Conservation (phyloP, 2,888 invertebrate genomes). For the Drosophila kokeensis region DNA sequence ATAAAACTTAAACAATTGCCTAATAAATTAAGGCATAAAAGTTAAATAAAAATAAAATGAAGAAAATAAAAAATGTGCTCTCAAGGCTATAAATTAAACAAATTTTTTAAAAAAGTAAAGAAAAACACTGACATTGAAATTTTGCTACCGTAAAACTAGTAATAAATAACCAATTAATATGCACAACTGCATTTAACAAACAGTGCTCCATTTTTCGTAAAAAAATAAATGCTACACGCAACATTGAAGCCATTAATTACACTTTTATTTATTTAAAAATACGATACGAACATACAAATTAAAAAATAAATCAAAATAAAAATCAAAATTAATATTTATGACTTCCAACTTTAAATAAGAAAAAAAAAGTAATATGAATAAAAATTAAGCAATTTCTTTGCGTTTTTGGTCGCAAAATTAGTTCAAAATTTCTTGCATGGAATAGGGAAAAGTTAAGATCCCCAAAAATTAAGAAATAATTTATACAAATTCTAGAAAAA, state of each 20-base stretch:
- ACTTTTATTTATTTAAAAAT: constrained; percentile 4
- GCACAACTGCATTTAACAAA: constrained; percentile 72
- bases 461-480: accelerated
- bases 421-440: not conserved
- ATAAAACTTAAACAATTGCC: not conserved
- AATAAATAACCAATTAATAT: constrained; percentile 79
- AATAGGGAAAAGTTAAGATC: not conserved
- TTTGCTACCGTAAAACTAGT: constrained; percentile 44
- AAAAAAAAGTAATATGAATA: constrained; percentile 4
- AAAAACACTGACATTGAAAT: constrained; percentile 44
- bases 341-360: not conserved
- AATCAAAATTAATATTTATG: not conserved
- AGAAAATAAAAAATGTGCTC: not conserved
- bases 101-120: not conserved
- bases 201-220: constrained; percentile 3
- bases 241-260: constrained; percentile 43
- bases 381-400: too few species aligned
- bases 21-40: not conserved
- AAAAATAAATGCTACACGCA: not conserved
- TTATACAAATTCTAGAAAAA: too few species aligned
- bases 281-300: not conserved
- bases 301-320: not conserved
- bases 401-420: not conserved
- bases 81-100: not conserved
- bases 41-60: not conserved